Evolutionary conservation across 1,140 invertebrate genomes (phyloP).

Genomic region (Neuroterus valhalla): DNA sequence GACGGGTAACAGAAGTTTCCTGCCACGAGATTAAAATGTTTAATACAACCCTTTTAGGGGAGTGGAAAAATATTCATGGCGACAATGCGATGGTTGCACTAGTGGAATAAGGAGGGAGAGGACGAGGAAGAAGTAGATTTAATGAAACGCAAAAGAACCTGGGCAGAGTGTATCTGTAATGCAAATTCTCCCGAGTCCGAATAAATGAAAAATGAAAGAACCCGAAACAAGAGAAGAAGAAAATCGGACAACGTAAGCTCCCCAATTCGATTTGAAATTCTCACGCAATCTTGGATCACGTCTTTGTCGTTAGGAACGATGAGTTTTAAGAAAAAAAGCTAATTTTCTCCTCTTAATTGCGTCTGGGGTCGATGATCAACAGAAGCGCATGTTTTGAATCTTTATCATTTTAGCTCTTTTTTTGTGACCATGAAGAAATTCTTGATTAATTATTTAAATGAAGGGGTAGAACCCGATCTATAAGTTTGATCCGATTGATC

Average conservation of each 20-base stretch:
- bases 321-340: conserved; percentile 13
- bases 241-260: neutral
- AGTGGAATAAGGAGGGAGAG: neutral
- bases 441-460: conserved; percentile 20
- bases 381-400: conserved; percentile 21
- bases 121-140: neutral
- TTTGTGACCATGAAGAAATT: conserved; percentile 4
- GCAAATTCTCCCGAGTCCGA: neutral
- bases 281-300: conserved; percentile 13
- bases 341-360: conserved; percentile 21
- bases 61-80: conserved; percentile 18
- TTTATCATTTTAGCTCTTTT: neutral
- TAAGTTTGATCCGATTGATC: neutral
- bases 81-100: neutral
- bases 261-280: conserved; percentile 22
- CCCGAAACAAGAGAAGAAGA: neutral
- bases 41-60: conserved; percentile 21
- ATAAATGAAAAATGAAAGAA: conserved; percentile 5
- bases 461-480: neutral
- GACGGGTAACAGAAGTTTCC: neutral
- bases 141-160: conserved; percentile 22
- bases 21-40: conserved; percentile 16
- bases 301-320: neutral
- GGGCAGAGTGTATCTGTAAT: neutral
- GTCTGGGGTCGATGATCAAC: conserved; percentile 23